Percentiles rank a stretch among this genome's conserved stretches.
Evolutionary conservation across 2,113 vertebrate genomes (phyloP).

Genomic region (Xerus inauris): DNA sequence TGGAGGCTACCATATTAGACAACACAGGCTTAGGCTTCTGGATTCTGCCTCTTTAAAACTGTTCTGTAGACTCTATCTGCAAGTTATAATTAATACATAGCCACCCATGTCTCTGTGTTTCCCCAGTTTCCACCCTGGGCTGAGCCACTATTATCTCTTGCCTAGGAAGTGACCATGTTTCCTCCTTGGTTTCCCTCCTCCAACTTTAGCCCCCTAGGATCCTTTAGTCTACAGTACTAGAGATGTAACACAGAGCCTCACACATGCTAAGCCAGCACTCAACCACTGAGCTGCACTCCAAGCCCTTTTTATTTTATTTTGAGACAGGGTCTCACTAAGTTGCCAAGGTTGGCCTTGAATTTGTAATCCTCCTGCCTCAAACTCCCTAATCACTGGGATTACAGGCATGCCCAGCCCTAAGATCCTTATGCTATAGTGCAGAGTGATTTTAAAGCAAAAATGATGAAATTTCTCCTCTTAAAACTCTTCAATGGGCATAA

Average conservation of each 20-base stretch:
- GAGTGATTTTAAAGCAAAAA: slow-evolving; percentile 14
- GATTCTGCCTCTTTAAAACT: neutral
- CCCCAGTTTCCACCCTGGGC: neutral
- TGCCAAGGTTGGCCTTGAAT: too few species aligned
- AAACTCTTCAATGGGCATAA: neutral
- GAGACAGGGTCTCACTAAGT: too few species aligned
- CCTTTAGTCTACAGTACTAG: neutral
- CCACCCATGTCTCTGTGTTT: neutral
- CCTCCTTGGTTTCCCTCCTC: neutral
- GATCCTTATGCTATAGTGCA: neutral
- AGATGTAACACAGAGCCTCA: too few species aligned
- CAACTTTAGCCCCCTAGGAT: neutral
- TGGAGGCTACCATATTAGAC: neutral
- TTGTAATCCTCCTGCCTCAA: too few species aligned
- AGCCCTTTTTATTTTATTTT: too few species aligned
- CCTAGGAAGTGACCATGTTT: neutral
- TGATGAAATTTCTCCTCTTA: neutral
- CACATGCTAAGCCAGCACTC: too few species aligned
- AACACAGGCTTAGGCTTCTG: neutral
- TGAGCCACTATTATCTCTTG: neutral
- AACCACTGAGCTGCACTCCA: too few species aligned
- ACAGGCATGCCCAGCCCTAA: too few species aligned
- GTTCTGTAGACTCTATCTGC: neutral
- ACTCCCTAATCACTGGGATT: too few species aligned
- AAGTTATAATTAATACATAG: neutral